Base-by-base conservation (phyloP, 1,140 invertebrate genomes). In the Sminthurinus signatus region DNA sequence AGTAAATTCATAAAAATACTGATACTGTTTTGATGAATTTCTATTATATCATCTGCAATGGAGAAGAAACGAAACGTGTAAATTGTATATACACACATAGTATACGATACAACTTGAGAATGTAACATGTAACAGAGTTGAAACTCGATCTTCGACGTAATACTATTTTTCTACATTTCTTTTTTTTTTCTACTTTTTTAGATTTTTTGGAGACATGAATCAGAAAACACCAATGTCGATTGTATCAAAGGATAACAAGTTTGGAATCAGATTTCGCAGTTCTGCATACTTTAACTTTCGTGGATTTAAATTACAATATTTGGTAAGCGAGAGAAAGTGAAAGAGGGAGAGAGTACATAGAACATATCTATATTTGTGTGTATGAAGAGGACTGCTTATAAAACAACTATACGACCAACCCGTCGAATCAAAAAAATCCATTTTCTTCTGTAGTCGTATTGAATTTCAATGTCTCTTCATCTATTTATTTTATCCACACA, bases 271-370 rank as follows among this genome's bases (percentile, higher is more conserved):
- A 44, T 71, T 71, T 59, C 32, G 55, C 12, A 66, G 66, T 14
- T 69, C 67, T 39, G 46, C 62, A 14, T 44, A 69, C 1, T 71
- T 71, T 39, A 71, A 71, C 48, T 71, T 60, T 60, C 44, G 69
- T 52, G 69, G 69, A 52, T 59, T 71, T 17, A 71, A 71, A 44
- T 10, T 69, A 1, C 55, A 69, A 32, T 71, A 69, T 62, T 55
- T 69, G 56, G 69, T 71, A 61, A 36, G 12, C 10, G 10, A 23
- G 17, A 19, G 5, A 42, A n/a, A n/a, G n/a, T n/a, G n/a, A n/a
- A n/a, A n/a, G n/a, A n/a, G n/a, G n/a, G n/a, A n/a, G n/a, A n/a
- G n/a, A n/a, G n/a, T n/a, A n/a, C n/a, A n/a, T n/a, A n/a, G n/a
- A n/a, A n/a, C n/a, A n/a, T n/a, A n/a, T n/a, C n/a, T n/a, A n/a